phyloP scores from a whole-genome alignment of 2,797 vertebrate species.

The Brachymystax lenok region DNA sequence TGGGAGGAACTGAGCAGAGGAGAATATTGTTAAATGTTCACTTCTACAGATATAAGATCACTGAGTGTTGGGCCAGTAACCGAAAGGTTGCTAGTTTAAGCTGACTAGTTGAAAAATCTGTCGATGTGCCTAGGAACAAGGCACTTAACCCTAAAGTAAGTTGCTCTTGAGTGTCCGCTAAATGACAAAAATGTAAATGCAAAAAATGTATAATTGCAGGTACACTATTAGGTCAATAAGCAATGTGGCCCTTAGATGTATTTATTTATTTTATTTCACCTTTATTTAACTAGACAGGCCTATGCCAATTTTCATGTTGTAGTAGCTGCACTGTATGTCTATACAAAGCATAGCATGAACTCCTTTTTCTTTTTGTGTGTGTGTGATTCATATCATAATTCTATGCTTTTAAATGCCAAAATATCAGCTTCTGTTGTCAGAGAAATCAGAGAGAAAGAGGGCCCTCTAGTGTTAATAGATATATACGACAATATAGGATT shows the following conservation, averaged over 20 bases:
- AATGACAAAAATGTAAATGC: too few relatives aligned
- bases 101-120: not conserved
- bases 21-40: not conserved
- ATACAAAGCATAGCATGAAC: not conserved
- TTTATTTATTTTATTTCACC: not conserved
- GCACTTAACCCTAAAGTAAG: too few relatives aligned
- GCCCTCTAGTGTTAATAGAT: slow-evolving; percentile 67
- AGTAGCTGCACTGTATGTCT: not conserved
- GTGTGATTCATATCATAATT: not conserved
- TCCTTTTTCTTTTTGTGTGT: not conserved
- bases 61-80: not conserved
- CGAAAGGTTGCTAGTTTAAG: too few relatives aligned
- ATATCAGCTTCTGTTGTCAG: not conserved
- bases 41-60: not conserved
- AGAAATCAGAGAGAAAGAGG: slow-evolving; percentile 57
- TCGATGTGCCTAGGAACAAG: not conserved
- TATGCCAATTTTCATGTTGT: not conserved
- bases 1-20: not conserved
- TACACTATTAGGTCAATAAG: not conserved
- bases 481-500: not conserved
- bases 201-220: not conserved
- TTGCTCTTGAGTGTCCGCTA: too few relatives aligned
- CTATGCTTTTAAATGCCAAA: not conserved
- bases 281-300: not conserved
- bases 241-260: not conserved